Conservation (phyloP, 92 coral and sea anemone genomes). For the Montipora capitata region DNA sequence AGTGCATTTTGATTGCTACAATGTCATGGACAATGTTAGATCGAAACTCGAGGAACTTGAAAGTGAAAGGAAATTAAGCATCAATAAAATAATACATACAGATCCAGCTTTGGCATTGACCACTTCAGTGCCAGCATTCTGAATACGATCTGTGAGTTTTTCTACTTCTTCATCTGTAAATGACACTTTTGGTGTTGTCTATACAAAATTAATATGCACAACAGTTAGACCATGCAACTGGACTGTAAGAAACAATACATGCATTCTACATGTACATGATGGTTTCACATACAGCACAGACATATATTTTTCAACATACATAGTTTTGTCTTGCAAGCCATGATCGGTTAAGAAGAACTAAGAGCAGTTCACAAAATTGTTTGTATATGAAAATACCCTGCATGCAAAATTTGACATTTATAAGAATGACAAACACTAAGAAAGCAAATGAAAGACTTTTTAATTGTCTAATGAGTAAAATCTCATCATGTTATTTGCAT, state of each 20-base stretch:
- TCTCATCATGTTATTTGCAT: too few relatives aligned
- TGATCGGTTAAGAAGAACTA: too few relatives aligned
- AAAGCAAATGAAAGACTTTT: too few relatives aligned
- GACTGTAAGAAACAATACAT: neutral
- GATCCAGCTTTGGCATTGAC: conserved; percentile 99
- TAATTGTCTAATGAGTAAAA: too few relatives aligned
- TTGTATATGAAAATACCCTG: too few relatives aligned
- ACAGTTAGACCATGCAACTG: neutral
- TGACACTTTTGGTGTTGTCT: conserved; percentile 85
- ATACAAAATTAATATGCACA: neutral
- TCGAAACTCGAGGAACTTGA: neutral
- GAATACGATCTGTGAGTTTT: conserved; percentile 95
- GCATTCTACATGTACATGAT: too few relatives aligned
- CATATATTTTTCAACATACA: too few relatives aligned
- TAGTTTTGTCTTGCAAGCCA: too few relatives aligned
- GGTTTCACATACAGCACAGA: too few relatives aligned
- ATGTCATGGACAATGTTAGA: neutral
- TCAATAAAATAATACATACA: conserved; percentile 70
- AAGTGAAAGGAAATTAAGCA: neutral
- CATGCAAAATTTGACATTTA: too few relatives aligned
- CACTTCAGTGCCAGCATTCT: conserved; percentile 99
- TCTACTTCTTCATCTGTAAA: conserved; percentile 89
- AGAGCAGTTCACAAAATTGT: too few relatives aligned
- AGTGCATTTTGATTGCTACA: neutral
- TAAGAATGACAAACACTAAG: too few relatives aligned